Evolutionary conservation across 1,140 invertebrate species (phyloP).

Genomic region (Armadillidium nasatum): DNA sequence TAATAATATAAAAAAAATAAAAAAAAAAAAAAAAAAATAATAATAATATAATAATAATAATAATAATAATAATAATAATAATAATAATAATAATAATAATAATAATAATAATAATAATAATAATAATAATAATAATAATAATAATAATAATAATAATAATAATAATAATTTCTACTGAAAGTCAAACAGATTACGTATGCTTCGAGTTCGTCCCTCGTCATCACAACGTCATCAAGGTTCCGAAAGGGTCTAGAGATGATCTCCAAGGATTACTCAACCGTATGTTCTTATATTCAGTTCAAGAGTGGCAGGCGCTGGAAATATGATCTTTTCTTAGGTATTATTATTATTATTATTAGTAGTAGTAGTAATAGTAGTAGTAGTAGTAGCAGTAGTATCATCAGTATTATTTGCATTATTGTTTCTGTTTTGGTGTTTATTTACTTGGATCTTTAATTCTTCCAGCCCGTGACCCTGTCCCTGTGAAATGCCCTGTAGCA

Average conservation of each 20-base stretch:
- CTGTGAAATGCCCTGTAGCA: constrained; percentile 88
- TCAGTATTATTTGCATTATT: neutral
- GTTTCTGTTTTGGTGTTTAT: neutral
- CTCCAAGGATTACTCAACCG: constrained; percentile 81
- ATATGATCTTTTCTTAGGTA: constrained; percentile 76
- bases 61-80: too few relatives aligned
- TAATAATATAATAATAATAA: constrained; percentile 7
- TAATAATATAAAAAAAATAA: neutral
- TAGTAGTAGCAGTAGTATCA: too few relatives aligned
- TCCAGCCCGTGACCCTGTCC: constrained; percentile 80
- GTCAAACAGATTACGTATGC: constrained; percentile 95
- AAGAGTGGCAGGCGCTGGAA: constrained; percentile 77
- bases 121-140: constrained; percentile 4
- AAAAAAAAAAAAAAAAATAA: constrained; percentile 6
- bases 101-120: constrained; percentile 8
- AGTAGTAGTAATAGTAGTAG: too few relatives aligned
- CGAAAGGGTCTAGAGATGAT: constrained; percentile 83
- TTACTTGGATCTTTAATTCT: constrained; percentile 43
- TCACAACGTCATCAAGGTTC: constrained; percentile 90
- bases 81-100: too few relatives aligned
- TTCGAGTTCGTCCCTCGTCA: constrained; percentile 93
- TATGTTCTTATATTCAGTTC: constrained; percentile 91
- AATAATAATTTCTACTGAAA: constrained; percentile 52
- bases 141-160: constrained; percentile 13
- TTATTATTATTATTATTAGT: too few relatives aligned